These are phyloP conservation scores for Teinopalpus imperialis DNA, from an alignment of 2,888 invertebrate genomes.

Conservation along the genomic window DNA sequence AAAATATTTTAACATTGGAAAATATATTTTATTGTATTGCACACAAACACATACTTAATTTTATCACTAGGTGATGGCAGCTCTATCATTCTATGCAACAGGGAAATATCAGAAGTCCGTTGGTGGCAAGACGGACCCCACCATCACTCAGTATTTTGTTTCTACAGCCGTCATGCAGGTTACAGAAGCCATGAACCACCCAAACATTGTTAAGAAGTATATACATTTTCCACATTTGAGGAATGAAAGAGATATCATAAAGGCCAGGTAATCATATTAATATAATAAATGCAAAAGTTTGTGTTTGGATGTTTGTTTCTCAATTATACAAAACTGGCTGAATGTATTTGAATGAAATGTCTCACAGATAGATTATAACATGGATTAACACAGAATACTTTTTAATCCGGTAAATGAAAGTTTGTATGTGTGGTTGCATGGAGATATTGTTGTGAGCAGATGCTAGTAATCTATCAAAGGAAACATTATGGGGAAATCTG, in stretches of 20 bases:
- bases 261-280: constrained; percentile 49
- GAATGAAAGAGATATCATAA: constrained; percentile 63
- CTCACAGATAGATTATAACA: too few species aligned
- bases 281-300: too few species aligned
- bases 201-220: constrained; percentile 64
- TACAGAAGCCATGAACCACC: constrained; percentile 68
- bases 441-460: too few species aligned
- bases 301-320: too few species aligned
- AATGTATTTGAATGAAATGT: too few species aligned
- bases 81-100: constrained; percentile 66
- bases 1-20: too few species aligned
- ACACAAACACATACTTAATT: constrained; percentile 17
- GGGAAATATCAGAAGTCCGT: constrained; percentile 70
- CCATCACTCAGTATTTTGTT: constrained; percentile 66
- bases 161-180: constrained; percentile 64
- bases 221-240: constrained; percentile 71
- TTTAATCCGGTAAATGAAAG: too few species aligned
- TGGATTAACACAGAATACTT: too few species aligned
- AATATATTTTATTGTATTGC: background rate
- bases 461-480: too few species aligned
- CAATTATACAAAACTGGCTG: too few species aligned
- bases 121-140: constrained; percentile 61
- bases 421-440: too few species aligned
- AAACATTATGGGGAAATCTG: too few species aligned
- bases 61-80: constrained; percentile 57